A percentile compares a stretch with the other conserved stretches of the same genome.
phyloP scores from a whole-genome alignment of 2,113 vertebrate species.

The Sigmodon hispidus region DNA sequence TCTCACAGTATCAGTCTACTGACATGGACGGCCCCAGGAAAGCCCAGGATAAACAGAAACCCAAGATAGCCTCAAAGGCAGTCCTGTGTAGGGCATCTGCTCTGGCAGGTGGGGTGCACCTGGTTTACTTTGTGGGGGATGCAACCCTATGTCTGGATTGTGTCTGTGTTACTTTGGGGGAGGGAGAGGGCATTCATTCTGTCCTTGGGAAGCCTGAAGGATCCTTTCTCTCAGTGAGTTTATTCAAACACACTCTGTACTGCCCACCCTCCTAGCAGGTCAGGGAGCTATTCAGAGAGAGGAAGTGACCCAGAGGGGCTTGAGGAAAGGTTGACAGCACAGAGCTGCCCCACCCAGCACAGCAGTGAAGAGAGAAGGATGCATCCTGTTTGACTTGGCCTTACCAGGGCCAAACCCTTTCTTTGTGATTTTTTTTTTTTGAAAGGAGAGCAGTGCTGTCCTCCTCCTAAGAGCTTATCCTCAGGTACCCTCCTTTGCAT shows the following conservation, averaged over 20 bases:
- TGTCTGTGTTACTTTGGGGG: neutral
- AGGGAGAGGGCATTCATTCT: neutral
- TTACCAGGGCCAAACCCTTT: slow-evolving; percentile 47
- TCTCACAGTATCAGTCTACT: neutral
- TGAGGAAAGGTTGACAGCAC: neutral
- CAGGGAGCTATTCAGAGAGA: slow-evolving; percentile 63
- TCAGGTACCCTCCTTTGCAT: neutral
- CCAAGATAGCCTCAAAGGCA: neutral
- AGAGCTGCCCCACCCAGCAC: neutral
- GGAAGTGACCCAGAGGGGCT: slow-evolving; percentile 63
- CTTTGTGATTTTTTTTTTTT: slow-evolving; percentile 31
- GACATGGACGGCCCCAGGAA: neutral
- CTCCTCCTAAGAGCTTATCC: slow-evolving; percentile 3
- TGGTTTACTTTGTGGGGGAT: neutral
- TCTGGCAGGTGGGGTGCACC: neutral
- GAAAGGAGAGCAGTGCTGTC: neutral
- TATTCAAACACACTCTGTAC: slow-evolving; percentile 25
- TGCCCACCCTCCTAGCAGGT: slow-evolving; percentile 39
- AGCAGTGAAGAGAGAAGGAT: neutral
- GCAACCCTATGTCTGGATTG: neutral
- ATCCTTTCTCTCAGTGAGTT: slow-evolving; percentile 30
- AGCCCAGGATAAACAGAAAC: neutral
- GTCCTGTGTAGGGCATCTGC: neutral
- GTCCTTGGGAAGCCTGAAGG: slow-evolving; percentile 54
- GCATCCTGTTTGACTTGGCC: slow-evolving; percentile 80